Evolutionary conservation across 2,888 invertebrate genomes (phyloP), one percentile per base, ranked within the genome.

Genomic region (Sabatieria punctata): DNA sequence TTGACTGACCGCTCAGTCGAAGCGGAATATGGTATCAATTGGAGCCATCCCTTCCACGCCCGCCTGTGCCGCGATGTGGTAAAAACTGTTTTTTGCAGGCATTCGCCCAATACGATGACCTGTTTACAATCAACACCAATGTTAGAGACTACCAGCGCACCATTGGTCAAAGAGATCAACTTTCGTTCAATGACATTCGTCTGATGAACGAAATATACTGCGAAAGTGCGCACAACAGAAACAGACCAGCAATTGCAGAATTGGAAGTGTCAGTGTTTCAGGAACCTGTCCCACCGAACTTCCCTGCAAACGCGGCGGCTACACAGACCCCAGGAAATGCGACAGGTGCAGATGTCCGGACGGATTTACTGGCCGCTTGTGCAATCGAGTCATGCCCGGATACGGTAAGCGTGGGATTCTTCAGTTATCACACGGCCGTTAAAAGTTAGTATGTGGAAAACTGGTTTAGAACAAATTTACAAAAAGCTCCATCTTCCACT

Each of bases 291-390:
- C 56, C 1, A 36, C 47, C 11, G 50, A 57, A 27, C 50, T 65
- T 19, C 54, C 58, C 4, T 64, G 65, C 39, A 59, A 61, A 44
- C 51, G 61, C 22, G 65, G 64, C 8, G 64, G 64, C 22, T 64
- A 64, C 53, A 64, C 64, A 3, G 64, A 65, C 49, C 65, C 63
- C 15, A 43, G 63, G 42, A 46, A 52, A 47, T 61, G 52, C 45
- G 61, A 62, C 39, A 51, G 61, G 6, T 64, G 64, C 43, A 54
- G 64, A 18, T 64, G 64, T 53, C 64, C 64, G 4, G 65, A 65
- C 46, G 64, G 64, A 2, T 65, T 64, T 52, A 65, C 61, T 11
- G 64, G 63, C 11, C 36, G 55, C 41, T 54, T 53, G 41, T 63
- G 63, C 40, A 59, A 63, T 15, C 54, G 60, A 49, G 54, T 64